Percentiles rank a stretch among this genome's conserved stretches.
These are phyloP conservation scores for Dioctria rufipes DNA, from an alignment of 2,888 invertebrate species.

Conservation along the genomic window DNA sequence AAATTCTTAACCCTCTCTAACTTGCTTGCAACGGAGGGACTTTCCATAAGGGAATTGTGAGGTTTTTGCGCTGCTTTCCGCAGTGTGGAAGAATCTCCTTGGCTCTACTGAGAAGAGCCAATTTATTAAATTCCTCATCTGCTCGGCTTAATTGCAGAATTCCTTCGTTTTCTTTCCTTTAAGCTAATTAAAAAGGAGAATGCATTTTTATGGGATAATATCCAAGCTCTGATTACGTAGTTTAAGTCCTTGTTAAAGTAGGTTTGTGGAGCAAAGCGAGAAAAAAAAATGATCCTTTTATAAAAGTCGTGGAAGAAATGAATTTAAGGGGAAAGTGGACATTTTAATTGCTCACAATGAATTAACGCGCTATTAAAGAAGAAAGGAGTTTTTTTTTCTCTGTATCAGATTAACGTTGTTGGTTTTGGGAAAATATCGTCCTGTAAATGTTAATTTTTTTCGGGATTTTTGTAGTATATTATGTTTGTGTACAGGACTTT, in stretches of 20 bases:
- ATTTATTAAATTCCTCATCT: constrained; percentile 47
- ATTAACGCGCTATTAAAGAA: too few species aligned
- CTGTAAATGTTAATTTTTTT: too few species aligned
- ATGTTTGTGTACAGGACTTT: too few species aligned
- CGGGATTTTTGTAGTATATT: too few species aligned
- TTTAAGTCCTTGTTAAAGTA: constrained; percentile 11
- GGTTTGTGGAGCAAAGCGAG: not conserved
- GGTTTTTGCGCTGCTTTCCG: not conserved
- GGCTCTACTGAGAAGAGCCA: constrained; percentile 11
- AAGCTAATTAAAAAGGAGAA: constrained; percentile 38
- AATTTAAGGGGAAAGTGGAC: not conserved
- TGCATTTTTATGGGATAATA: constrained; percentile 43
- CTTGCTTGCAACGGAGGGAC: not conserved
- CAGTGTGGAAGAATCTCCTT: not conserved
- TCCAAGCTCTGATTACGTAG: constrained; percentile 33
- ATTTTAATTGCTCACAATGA: too few species aligned
- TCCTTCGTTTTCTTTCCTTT: constrained; percentile 16
- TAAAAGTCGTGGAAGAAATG: not conserved
- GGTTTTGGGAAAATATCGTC: too few species aligned
- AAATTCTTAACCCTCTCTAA: not conserved
- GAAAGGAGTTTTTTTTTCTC: too few species aligned
- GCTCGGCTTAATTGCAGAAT: constrained; percentile 36
- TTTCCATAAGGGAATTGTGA: constrained; percentile 24
- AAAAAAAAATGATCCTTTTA: not conserved
- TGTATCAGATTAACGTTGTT: too few species aligned